Base-by-base conservation (phyloP, 1,140 invertebrate genomes). In the Phocides pigmalion region DNA sequence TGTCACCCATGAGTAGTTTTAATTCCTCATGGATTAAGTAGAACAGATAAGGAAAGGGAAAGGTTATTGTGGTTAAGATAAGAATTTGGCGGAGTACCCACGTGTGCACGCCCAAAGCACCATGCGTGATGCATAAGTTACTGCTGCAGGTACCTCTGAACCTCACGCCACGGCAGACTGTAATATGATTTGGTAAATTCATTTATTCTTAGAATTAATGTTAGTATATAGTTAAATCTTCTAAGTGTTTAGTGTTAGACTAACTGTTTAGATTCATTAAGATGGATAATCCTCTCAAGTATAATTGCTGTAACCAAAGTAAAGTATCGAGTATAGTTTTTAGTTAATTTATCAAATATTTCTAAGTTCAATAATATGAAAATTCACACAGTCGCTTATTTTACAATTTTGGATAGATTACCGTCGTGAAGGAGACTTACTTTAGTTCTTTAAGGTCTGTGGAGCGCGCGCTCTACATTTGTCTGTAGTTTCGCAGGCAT, bases 241-340 rank as follows among this genome's bases (percentile, higher is more conserved):
- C 32, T 50, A 50, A 32, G 22, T 50, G 16, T 22, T 50, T 50
- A 22, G 47, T 50, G 47, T 50, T 50, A 50, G 47, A 50, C 15
- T 20, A 22, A 20, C 25, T 50, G 22, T 50, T 50, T 50, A 50
- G 47, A 50, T 47, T 50, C 12, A 12, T 50, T 14, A 28, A 14
- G 47, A 50, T 50, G 47, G 47, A 50, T 32, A 12, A 50, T 50
- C 22, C 14, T 16, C 47, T 4, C 12, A 50, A 1, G 28, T 32
- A 32, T 32, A 28, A 25, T 50, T 32, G 9, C 47, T 50, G 22
- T 50, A 0, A 50, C 47, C 46, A 22, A 25, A n/a, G 20, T 44
- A 47, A 47, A 3, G 20, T 28, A 28, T 3, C 6, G 25, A 3
- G 2, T 28, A 28, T 28, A 1, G 25, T 28, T 28, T 28, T 28